Base-by-base conservation (phyloP, 2,888 invertebrate species). In the Epiperipatus broadwayi region DNA sequence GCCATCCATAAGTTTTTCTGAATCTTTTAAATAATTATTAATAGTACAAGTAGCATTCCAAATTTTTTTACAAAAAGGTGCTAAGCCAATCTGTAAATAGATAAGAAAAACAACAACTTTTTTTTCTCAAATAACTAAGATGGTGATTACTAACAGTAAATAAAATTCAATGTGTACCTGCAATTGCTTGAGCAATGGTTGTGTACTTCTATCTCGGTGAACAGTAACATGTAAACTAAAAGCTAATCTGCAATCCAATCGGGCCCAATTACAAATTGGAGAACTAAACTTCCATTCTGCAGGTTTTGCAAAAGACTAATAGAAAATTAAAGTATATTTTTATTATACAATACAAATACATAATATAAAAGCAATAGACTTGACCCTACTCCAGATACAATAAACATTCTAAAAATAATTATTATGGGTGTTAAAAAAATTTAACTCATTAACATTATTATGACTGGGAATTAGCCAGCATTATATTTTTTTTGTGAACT, bases 221-320 rank as follows among this genome's bases (percentile, higher is more conserved):
- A 81, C 70, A 37, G 77, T 73, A 54, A 78, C 75, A 10, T 74
- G 59, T 49, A 75, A 71, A 58, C 83, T 75, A 53, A 84, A 65
- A 48, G 77, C 73, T 52, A 78, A 72, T 49, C 70, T 70, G 46
- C 78, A 73, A 51, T 80, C 75, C 18, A 85, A 56, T 46, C 73
- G 67, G 47, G 73, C 69, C 81, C 83, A 85, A 45, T 71, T 73
- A 16, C 71, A 71, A 2, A 67, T 55, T 52, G 73, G 73, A 1
- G 72, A 63, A 47, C 73, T 64, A 53, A 76, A 75, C 54, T 78
- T 83, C 68, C 76, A 74, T 18, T 84, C 81, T 19, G 72, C 75
- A 7, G 73, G 72, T 46, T 69, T 73, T 25, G 70, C 68, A 35
- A 65, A 56, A 25, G 63, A 59, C 33, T 49, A 52, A 10, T 25